Conservation (phyloP, 2,888 invertebrate genomes). For the Philereme vetulata region DNA sequence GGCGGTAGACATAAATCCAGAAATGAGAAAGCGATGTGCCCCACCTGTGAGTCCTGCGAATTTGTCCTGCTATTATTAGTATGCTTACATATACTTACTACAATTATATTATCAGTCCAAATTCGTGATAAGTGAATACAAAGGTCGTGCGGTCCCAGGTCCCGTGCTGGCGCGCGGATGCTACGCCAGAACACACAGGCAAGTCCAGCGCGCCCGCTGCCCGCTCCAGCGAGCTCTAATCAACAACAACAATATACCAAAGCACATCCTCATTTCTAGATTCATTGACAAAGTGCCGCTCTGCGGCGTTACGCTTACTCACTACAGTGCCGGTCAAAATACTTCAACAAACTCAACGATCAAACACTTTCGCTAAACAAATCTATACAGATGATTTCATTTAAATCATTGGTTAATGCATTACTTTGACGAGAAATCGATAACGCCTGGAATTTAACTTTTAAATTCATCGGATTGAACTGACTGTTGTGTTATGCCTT, state of each 20-base stretch:
- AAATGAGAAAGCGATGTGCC: conserved; percentile 51
- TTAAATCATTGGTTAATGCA: conserved; percentile 8
- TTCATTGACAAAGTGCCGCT: conserved; percentile 37
- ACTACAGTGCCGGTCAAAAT: conserved; percentile 18
- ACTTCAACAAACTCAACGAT: conserved; percentile 15
- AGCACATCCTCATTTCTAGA: conserved; percentile 44
- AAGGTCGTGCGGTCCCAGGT: conserved; percentile 49
- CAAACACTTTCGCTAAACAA: conserved; percentile 4
- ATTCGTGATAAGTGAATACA: conserved; percentile 45
- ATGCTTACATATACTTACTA: conserved; percentile 43
- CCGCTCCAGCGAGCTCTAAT: conserved; percentile 20
- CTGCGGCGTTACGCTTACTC: conserved; percentile 33
- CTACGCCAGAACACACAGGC: conserved; percentile 37
- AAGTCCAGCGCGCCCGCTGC: conserved; percentile 9
- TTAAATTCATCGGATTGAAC: conserved; percentile 20
- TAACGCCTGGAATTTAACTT: background rate
- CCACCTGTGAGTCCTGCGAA: conserved; percentile 44
- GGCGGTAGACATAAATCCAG: conserved; percentile 64
- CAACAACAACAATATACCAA: conserved; percentile 32
- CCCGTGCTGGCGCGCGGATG: conserved; percentile 50
- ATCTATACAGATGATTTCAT: conserved; percentile 7
- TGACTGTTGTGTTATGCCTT: background rate
- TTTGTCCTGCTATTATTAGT: conserved; percentile 47
- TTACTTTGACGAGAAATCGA: conserved; percentile 9
- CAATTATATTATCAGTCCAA: conserved; percentile 38